Percentiles rank a stretch among this genome's conserved stretches.
Evolutionary conservation across 2,888 invertebrate species (phyloP).

Genomic region (Callimorpha dominula): DNA sequence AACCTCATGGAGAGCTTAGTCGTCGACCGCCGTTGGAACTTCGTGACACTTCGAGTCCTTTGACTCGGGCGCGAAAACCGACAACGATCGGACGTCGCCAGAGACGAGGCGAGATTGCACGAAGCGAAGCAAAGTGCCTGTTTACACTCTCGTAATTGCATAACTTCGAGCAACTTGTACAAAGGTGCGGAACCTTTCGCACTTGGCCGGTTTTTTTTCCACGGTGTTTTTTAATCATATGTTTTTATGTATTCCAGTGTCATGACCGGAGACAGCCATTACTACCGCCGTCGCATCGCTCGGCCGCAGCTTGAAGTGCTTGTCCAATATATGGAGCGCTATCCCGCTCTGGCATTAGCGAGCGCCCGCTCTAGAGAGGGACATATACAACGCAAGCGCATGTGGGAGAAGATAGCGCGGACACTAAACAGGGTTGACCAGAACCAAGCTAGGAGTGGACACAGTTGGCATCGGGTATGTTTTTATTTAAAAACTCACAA

Average conservation of each 20-base stretch:
- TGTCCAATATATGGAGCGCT: conserved; percentile 53
- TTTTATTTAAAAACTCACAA: too few species aligned
- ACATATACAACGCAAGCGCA: conserved; percentile 32
- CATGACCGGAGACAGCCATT: conserved; percentile 30
- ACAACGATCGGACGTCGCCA: too few species aligned
- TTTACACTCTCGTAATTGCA: too few species aligned
- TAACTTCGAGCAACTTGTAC: too few species aligned
- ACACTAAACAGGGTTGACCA: conserved; percentile 48
- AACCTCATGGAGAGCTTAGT: too few species aligned
- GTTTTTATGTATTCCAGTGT: conserved; percentile 6
- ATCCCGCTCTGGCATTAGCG: conserved; percentile 49
- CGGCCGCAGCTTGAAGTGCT: conserved; percentile 50
- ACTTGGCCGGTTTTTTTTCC: too few species aligned
- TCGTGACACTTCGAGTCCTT: too few species aligned
- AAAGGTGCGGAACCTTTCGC: too few species aligned
- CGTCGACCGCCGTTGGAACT: too few species aligned
- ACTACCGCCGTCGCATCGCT: conserved; percentile 38
- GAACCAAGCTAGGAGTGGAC: conserved; percentile 43
- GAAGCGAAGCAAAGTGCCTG: too few species aligned
- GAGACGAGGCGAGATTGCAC: too few species aligned
- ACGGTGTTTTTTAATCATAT: neutral
- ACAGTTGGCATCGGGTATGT: conserved; percentile 47
- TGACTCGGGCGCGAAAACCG: too few species aligned
- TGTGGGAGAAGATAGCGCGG: conserved; percentile 55
- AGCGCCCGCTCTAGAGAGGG: conserved; percentile 48